Base-by-base conservation (phyloP, 2,888 invertebrate genomes). In the Tenodera sinensis region DNA sequence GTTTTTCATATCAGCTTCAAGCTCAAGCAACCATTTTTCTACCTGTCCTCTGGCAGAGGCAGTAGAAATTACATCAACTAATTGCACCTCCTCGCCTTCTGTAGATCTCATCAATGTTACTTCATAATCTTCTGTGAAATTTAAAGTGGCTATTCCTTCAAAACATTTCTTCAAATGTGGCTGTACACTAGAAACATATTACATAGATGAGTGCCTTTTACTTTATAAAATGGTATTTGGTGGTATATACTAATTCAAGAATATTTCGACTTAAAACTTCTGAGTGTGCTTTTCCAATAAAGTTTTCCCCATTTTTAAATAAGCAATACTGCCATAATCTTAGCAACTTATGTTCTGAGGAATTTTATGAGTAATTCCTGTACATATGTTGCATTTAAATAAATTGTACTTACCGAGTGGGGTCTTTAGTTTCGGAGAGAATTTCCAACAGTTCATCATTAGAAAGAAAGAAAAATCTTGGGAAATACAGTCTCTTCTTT, bases 351-450 rank as follows among this genome's bases (percentile, higher is more conserved):
- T 7, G 4, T 34, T 34, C 4, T 30, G 2, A 30, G 30, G 30
- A 34, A 34, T 34, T 34, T 34, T 34, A 0, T 34, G 7, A 4
- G 8, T 34, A 34, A 34, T 34, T 7, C 8, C 34, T 34, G 34
- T 34, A 7, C 34, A 7, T 34, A 34, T 4, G 34, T 34, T 34
- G 6, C 34, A 34, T 34, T 34, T 34, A 34, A 34, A 34, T 34
- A 8, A 34, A 34, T 34, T 34, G 27, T 12, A 47, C 83, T 92
- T 92, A 97, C 97, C 97, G 95, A 91, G 97, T 97, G 0, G 99
- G 99, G 94, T 99, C 98, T 93, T 99, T 99, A 0, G 99, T 99
- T 94, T 99, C 99, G 0, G 98, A 98, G n/a, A 99, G 94, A 91
- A 99, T 99, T 93, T 99, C 99, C 89, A 99, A 94, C 90, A 99